Base-by-base conservation (phyloP, 2,113 vertebrate species). In the Pollimyrus isidori region DNA sequence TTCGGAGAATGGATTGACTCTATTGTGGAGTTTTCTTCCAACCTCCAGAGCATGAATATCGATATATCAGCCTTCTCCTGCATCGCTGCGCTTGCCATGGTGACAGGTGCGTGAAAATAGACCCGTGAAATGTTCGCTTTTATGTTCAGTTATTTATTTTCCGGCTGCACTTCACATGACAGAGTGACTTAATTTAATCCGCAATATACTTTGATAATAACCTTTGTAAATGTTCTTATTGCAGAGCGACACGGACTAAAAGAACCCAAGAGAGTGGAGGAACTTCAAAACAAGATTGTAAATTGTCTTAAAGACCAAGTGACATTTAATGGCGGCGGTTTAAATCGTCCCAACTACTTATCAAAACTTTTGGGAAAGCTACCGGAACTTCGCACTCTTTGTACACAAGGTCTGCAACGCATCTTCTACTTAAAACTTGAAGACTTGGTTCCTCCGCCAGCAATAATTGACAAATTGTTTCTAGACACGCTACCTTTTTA, bases 401-500 rank as follows among this genome's bases (percentile, higher is more conserved):
- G 98, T 94, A 99, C 98, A 50, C 98, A 99, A 95, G 98, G 98
- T 93, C 96, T 99, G 93, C 98, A 99, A 93, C 98, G 98, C 95
- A 99, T 99, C 96, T 99, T 99, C 96, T 99, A 99, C 96, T 96
- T 99, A 95, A 99, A 99, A 96, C 96, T 99, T 93, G 98, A 99
- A 92, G 98, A 99, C 90, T 96, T 99, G 94, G 98, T 99, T 93
- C 98, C 98, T 89, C 98, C 98, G n/a, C 98, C 98, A 92, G 98
- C 98, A 96, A 99, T 99, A 96, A 99, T 99, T 90, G 98, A 99
- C 96, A 99, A 99, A 96, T 97, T 99, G 91, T 99, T 99, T 58
- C 97, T 99, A 95, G 98, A 99, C 96, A 99, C 98, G 89, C 95
- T 99, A 93, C 98, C 98, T 94, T 99, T 99, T 93, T 99, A 97